Evolutionary conservation across 2,113 vertebrate species (phyloP).

Genomic region (Eclectus roratus): DNA sequence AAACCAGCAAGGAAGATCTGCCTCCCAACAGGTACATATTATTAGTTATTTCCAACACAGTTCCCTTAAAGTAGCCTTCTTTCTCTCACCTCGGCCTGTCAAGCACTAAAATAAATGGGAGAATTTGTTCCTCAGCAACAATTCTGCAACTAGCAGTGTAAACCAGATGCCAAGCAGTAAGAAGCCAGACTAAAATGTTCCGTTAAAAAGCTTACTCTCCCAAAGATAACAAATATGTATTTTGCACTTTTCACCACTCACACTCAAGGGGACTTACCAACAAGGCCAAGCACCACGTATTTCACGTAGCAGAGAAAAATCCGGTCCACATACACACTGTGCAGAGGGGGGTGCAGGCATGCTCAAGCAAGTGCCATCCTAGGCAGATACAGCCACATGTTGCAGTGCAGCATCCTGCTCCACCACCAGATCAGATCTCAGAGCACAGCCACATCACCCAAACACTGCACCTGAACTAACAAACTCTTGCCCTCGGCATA

Average conservation of each 20-base stretch:
- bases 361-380: not conserved
- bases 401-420: not conserved
- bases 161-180: not conserved
- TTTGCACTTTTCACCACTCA: not conserved
- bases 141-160: not conserved
- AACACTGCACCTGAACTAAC: not conserved
- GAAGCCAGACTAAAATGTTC: not conserved
- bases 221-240: not conserved
- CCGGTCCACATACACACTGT: rapidly evolving
- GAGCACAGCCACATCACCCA: not conserved
- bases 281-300: not conserved
- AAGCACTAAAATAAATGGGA: not conserved
- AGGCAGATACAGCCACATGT: not conserved
- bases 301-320: not conserved
- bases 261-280: not conserved
- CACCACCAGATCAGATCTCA: not conserved
- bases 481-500: not conserved
- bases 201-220: not conserved
- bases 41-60: not conserved
- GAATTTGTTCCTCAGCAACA: not conserved
- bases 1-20: not conserved
- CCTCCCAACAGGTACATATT: not conserved
- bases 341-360: not conserved
- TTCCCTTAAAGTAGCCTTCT: not conserved
- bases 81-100: not conserved